These are phyloP conservation scores for Clarias platycephalus DNA, from an alignment of 2,797 vertebrate species.

Conservation along the genomic window DNA sequence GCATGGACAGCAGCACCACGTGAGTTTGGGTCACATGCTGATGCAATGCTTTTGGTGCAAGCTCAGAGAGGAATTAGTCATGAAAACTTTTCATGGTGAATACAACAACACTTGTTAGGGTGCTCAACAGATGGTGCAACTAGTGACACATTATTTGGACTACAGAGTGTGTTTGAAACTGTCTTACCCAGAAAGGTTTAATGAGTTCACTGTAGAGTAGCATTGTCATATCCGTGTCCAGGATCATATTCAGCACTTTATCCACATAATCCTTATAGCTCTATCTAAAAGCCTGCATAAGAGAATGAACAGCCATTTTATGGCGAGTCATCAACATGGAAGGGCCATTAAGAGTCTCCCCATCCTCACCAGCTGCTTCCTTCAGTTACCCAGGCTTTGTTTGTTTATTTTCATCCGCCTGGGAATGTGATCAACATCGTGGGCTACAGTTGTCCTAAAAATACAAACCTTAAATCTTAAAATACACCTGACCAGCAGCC, in stretches of 20 bases:
- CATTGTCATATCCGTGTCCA: slow-evolving; percentile 9
- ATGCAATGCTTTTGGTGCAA: slow-evolving; percentile 21
- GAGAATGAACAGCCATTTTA: slow-evolving; percentile 23
- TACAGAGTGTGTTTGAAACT: neutral
- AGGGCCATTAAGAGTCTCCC: neutral
- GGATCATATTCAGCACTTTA: slow-evolving; percentile 21
- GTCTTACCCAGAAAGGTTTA: neutral
- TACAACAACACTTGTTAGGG: slow-evolving; percentile 8
- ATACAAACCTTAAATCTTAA: slow-evolving; percentile 48
- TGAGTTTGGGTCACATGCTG: slow-evolving; percentile 18
- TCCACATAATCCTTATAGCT: neutral
- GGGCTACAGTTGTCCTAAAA: slow-evolving; percentile 50
- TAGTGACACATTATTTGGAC: slow-evolving; percentile 15
- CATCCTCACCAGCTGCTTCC: slow-evolving; percentile 46
- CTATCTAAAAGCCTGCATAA: slow-evolving; percentile 39
- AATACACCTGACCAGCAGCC: slow-evolving; percentile 43
- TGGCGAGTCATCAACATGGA: neutral
- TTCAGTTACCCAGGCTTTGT: slow-evolving; percentile 46
- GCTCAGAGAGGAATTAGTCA: slow-evolving; percentile 16
- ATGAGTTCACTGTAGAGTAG: slow-evolving; percentile 6
- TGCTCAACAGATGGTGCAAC: neutral
- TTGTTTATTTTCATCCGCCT: slow-evolving; percentile 50
- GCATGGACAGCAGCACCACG: neutral
- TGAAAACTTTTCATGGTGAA: neutral
- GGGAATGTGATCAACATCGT: slow-evolving; percentile 38